Evolutionary conservation across 2,113 vertebrate species (phyloP), one percentile per base, ranked within the genome.

Genomic region (Clinocottus analis): DNA sequence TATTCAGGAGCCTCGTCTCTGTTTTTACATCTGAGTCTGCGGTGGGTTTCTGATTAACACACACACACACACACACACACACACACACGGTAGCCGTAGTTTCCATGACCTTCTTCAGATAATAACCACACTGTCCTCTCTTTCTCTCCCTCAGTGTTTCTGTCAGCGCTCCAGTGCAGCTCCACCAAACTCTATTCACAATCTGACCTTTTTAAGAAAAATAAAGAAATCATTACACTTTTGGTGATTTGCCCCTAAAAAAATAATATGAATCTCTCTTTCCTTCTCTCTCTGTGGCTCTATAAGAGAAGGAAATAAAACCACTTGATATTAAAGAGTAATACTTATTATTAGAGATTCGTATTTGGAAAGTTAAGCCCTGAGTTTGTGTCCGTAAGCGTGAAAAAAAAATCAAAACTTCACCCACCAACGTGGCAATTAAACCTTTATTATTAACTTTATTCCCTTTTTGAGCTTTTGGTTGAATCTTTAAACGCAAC

Each of bases 21-120:
- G 80, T 82, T 89, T 89, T 85, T 25, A 79, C 79, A 74, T 85
- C 72, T 23, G 71, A 69, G 76, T 81, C 75, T 88, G 81, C 17
- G 74, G 63, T 49, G 61, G 55, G 8, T 37, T 60, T 85, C 71
- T 87, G 79, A 88, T 84, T 72, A 83, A 79, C 77, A 33, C 82
- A 68, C 51, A 62, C 49, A 65, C 39, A 65, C 71, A 45, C 37
- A 53, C 60, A 56, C 37, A 53, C 60, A 62, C 64, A 47, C 45
- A 58, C 60, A 65, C 70, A 45, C 37, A 53, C 55, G 53, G 77
- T 64, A 74, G 74, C 79, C 12, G 13, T 1, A 78, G 71, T 81
- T 83, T 85, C 84, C 80, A 65, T 77, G 77, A 85, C 56, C 77
- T 72, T 49, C 60, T 51, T 66, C 31, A 16, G 49, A 80, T 72